Conservation (phyloP, 2,113 vertebrate species). For the Nesoenas mayeri region DNA sequence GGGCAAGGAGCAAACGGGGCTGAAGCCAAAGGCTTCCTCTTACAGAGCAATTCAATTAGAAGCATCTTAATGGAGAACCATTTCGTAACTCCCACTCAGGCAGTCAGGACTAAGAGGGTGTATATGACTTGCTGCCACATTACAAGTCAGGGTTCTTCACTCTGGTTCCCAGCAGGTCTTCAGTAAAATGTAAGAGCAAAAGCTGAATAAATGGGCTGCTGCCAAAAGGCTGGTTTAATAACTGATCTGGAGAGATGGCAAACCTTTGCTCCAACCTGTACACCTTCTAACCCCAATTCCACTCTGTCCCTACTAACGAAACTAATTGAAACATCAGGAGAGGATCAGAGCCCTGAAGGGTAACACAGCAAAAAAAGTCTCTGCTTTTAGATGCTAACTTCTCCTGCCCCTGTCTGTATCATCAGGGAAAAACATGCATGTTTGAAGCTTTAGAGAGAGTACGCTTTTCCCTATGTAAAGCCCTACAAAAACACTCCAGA, state of each 20-base stretch:
- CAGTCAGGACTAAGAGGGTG: background rate
- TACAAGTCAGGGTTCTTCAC: background rate
- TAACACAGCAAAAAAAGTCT: background rate
- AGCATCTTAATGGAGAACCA: background rate
- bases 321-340: slow-evolving; percentile 23
- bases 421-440: background rate
- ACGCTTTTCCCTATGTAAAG: background rate
- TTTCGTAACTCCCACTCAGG: background rate
- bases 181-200: background rate
- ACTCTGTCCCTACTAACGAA: background rate
- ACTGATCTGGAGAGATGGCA: background rate
- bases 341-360: background rate
- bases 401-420: background rate
- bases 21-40: slow-evolving; percentile 2
- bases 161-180: background rate
- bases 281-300: slow-evolving; percentile 6
- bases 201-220: background rate
- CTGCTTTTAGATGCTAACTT: background rate
- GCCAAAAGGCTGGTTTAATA: background rate
- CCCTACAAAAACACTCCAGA: background rate
- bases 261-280: background rate
- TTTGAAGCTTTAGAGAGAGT: background rate
- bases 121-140: background rate
- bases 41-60: background rate
- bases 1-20: background rate